These are phyloP conservation scores for Eubasilissa regina DNA, from an alignment of 1,140 invertebrate species.

Conservation along the genomic window DNA sequence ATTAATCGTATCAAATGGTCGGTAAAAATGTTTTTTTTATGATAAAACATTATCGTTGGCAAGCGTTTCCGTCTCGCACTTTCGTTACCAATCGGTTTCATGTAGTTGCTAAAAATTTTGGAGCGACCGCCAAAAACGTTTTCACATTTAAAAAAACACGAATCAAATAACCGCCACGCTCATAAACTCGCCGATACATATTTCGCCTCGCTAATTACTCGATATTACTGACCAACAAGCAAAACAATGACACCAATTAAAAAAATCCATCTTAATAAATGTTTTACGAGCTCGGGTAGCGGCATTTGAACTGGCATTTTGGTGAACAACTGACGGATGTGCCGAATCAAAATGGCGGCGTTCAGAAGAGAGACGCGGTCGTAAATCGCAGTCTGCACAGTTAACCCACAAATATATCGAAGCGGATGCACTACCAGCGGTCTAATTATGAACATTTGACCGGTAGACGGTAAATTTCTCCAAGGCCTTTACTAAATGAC, in stretches of 20 bases:
- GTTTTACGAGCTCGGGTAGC: no score
- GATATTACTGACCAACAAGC: not conserved
- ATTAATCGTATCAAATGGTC: no score
- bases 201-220: not conserved
- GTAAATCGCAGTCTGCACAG: not conserved
- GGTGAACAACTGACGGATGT: no score
- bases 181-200: conserved; percentile 2
- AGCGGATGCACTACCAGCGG: not conserved
- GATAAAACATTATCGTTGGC: no score
- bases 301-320: no score
- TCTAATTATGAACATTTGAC: conserved; percentile 8
- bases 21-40: no score
- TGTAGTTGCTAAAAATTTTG: no score
- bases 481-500: not conserved
- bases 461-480: not conserved
- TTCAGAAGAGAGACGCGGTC: no score
- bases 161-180: not conserved
- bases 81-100: no score
- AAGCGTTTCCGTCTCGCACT: no score
- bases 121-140: not conserved
- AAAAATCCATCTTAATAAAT: not conserved
- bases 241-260: not conserved
- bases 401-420: conserved; percentile 10
- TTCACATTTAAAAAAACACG: not conserved
- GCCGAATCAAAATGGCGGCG: no score